Evolutionary conservation across 2,797 vertebrate species (phyloP).

Genomic region (Heteromormyrus szaboi): DNA sequence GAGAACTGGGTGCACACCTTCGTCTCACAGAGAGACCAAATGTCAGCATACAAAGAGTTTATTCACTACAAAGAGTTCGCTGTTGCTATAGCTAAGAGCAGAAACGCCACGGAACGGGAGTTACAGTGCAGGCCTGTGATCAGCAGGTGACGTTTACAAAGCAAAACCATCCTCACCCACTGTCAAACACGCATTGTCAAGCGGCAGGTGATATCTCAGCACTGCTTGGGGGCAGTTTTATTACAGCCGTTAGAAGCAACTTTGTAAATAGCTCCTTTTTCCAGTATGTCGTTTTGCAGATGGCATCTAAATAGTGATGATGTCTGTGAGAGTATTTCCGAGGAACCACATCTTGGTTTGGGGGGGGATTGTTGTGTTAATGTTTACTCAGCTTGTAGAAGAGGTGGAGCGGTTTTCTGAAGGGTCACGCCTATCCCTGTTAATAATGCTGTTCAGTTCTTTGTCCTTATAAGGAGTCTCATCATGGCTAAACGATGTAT

Average conservation of each 20-base stretch:
- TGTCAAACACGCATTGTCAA: not conserved
- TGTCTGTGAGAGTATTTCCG: not conserved
- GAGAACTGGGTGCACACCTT: not conserved
- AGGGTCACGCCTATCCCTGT: not conserved
- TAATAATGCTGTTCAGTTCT: not conserved
- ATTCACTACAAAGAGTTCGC: not conserved
- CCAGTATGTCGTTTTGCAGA: not conserved
- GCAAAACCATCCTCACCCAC: not conserved
- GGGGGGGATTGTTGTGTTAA: not conserved
- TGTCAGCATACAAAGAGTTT: not conserved
- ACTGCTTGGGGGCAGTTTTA: not conserved
- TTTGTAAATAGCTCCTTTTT: not conserved
- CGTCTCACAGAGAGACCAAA: not conserved
- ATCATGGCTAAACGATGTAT: not conserved
- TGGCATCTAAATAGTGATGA: not conserved
- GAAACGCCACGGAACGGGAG: not conserved
- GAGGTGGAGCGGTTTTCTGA: not conserved
- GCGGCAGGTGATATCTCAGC: not conserved
- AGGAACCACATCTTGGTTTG: not conserved
- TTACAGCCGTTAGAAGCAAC: not conserved
- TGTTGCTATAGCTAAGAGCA: not conserved
- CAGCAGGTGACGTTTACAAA: not conserved
- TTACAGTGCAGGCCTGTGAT: not conserved
- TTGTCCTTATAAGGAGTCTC: not conserved
- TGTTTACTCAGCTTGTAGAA: not conserved